A percentile compares a stretch with the other conserved stretches of the same genome.
phyloP scores from a whole-genome alignment of 2,888 invertebrate genomes.

The Odontothrips loti region DNA sequence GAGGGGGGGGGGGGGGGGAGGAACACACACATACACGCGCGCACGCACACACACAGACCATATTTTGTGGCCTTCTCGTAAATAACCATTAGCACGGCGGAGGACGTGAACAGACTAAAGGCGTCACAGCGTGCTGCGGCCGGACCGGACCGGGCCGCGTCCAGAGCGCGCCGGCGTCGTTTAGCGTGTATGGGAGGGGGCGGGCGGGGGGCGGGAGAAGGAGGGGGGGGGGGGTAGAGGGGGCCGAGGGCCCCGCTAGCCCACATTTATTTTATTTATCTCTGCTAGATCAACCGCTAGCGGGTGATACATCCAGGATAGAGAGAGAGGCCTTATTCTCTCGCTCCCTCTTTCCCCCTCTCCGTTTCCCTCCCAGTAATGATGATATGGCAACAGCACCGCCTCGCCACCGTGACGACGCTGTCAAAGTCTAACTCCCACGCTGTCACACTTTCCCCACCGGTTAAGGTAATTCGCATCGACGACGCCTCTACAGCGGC shows the following conservation, averaged over 20 bases:
- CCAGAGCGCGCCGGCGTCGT: not conserved
- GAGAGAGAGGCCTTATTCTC: no score
- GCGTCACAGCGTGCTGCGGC: slow-evolving; percentile 10
- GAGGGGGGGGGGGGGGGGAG: not conserved
- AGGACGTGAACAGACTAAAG: slow-evolving; percentile 24
- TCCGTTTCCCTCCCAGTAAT: no score
- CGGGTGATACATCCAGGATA: no score
- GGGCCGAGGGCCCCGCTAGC: not conserved
- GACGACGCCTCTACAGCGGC: no score
- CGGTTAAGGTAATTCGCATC: no score
- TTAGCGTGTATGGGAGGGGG: not conserved
- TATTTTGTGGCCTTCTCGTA: slow-evolving; percentile 17
- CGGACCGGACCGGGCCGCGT: no score
- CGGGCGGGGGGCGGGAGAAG: not conserved
- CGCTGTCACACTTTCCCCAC: no score
- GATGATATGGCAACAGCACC: no score
- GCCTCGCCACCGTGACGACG: no score
- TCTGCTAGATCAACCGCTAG: not conserved
- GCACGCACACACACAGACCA: not conserved
- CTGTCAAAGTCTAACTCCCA: no score
- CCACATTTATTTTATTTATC: slow-evolving; percentile 24
- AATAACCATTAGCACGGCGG: slow-evolving; percentile 15
- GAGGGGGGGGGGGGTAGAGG: not conserved
- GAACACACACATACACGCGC: not conserved
- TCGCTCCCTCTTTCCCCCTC: no score